Base-by-base conservation (phyloP, 2,113 vertebrate genomes). In the Lophura nycthemera region DNA sequence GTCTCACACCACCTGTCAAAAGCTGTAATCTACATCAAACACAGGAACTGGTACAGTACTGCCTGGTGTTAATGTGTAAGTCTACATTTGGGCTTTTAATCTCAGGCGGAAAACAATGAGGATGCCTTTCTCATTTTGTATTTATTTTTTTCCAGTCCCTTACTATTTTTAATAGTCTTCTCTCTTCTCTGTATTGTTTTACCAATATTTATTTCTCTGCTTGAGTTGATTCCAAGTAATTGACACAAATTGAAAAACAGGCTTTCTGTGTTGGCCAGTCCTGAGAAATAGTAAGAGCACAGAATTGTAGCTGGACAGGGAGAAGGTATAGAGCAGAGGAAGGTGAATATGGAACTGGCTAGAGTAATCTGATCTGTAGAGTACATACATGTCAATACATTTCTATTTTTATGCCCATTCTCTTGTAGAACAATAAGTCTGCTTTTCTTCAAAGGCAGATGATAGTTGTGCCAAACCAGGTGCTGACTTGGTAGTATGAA, bases 21-120 rank as follows among this genome's bases (percentile, higher is more conserved):
- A 82, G 6, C 25, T 84, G 84, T 42, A 45, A 60, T 30, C 25
- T 57, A 11, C 2, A 1, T 16, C 34, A 74, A 81, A 45, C 0
- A 1, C 30, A 57, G 65, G 40, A 84, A 69, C 9, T 25, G 4
- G 0, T 14, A 45, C 0, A 1, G 7, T 13, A 13, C 22, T 71
- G 18, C 22, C 52, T 43, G 42, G 29, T 71, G 5, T 64, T 47
- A 38, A 47, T 0, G 2, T 45, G 22, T 25, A 22, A 83, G 19
- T 9, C 47, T 48, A 80, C 47, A 6, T 4, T 5, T 38, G 15
- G 36, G 11, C 3, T 1, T 30, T 36, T 32, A 57, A 47, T 56
- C 10, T 71, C 48, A 29, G 7, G 11, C 27, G 11, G 30, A 80
- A 83, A 59, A 67, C 3, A 18, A 7, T 32, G 17, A 69, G 11